phyloP scores from a whole-genome alignment of 2,888 invertebrate genomes.

The Nomada fucata region DNA sequence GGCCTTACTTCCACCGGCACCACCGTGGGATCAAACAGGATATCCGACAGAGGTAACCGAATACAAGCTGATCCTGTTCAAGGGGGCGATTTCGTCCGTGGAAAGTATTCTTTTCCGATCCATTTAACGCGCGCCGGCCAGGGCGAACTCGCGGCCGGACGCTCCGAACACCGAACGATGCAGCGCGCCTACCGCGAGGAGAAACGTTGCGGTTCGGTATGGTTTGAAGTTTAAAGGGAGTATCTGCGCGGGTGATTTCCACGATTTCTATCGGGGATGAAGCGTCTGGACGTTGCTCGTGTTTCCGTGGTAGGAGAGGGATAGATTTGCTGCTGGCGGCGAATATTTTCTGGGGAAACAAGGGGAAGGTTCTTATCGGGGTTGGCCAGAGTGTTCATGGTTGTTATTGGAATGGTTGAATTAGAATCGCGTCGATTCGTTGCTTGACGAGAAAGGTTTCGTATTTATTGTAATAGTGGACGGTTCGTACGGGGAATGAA shows the following conservation, averaged over 20 bases:
- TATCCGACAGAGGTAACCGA: conserved; percentile 76
- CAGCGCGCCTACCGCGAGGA: not conserved
- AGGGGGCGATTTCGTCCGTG: conserved; percentile 55
- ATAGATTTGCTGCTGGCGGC: not conserved
- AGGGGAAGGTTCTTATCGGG: too few relatives aligned
- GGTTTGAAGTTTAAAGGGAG: not conserved
- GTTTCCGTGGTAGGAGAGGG: too few relatives aligned
- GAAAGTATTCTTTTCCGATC: conserved; percentile 57
- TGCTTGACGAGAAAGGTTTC: too few relatives aligned
- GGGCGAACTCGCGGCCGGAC: conserved; percentile 20
- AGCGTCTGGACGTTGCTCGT: too few relatives aligned
- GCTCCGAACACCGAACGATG: not conserved
- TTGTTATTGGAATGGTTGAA: too few relatives aligned
- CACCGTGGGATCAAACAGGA: conserved; percentile 76
- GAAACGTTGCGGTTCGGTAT: not conserved
- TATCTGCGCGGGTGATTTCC: too few relatives aligned
- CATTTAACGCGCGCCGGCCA: conserved; percentile 52
- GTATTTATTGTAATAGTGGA: too few relatives aligned
- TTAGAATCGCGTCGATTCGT: too few relatives aligned
- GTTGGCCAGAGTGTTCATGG: too few relatives aligned
- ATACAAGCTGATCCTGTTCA: conserved; percentile 69
- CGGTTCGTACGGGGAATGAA: too few relatives aligned
- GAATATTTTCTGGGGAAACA: not conserved
- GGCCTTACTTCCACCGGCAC: conserved; percentile 63
- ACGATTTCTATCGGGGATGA: too few relatives aligned